phyloP scores from a whole-genome alignment of 2,888 invertebrate genomes.

The Tiliacea aurago region DNA sequence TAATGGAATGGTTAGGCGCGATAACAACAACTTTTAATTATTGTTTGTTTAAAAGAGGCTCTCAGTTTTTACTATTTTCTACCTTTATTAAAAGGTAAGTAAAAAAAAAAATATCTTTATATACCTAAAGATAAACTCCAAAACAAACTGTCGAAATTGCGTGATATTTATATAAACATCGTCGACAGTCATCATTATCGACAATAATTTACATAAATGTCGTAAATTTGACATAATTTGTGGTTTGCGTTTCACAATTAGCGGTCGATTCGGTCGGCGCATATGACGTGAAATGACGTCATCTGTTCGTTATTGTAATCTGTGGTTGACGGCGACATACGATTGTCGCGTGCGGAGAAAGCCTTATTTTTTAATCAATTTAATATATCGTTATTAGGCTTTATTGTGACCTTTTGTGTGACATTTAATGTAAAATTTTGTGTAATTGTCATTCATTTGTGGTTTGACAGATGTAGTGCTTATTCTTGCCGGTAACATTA shows the following conservation, averaged over 20 bases:
- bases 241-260: slow-evolving; percentile 81
- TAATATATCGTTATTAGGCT: slow-evolving; percentile 37
- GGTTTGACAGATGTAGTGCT: slow-evolving; percentile 34
- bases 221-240: slow-evolving; percentile 77
- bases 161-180: slow-evolving; percentile 41
- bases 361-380: slow-evolving; percentile 66
- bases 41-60: background rate
- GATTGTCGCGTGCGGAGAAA: slow-evolving; percentile 70
- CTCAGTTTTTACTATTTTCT: background rate
- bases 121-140: background rate
- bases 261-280: slow-evolving; percentile 74
- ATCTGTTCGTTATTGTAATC: slow-evolving; percentile 74
- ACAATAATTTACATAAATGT: slow-evolving; percentile 74
- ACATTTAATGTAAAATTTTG: slow-evolving; percentile 30
- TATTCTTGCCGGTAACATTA: slow-evolving; percentile 4
- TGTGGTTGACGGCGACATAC: slow-evolving; percentile 71
- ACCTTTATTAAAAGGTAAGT: no score
- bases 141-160: slow-evolving; percentile 33
- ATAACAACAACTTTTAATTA: background rate
- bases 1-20: background rate
- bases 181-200: slow-evolving; percentile 50
- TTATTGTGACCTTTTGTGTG: slow-evolving; percentile 47
- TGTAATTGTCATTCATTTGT: slow-evolving; percentile 42
- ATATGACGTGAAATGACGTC: slow-evolving; percentile 51
- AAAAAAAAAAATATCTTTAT: no score